Percentiles rank a stretch among this genome's conserved stretches.
Evolutionary conservation across 2,888 invertebrate species (phyloP).

Genomic region (Tholera decimalis): DNA sequence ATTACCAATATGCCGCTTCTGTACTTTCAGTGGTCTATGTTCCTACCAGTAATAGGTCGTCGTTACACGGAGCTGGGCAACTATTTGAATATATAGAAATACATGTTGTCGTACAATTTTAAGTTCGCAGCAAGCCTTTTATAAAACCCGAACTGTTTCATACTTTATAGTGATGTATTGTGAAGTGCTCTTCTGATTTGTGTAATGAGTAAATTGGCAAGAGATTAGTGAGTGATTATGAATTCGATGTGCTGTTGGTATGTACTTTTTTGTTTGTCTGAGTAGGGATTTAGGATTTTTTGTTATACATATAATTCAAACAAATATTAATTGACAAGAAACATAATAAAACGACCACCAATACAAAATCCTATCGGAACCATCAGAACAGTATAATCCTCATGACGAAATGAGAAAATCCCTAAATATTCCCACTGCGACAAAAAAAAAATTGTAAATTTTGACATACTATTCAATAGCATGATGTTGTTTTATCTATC

Average conservation of each 20-base stretch:
- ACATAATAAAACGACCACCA: background rate
- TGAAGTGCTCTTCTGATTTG: constrained; percentile 75
- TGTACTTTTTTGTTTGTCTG: constrained; percentile 34
- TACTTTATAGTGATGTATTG: constrained; percentile 48
- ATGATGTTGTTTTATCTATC: too few relatives aligned
- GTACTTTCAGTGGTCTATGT: constrained; percentile 68
- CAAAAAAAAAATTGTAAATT: too few relatives aligned
- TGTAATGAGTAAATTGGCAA: constrained; percentile 73
- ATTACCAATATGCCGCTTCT: constrained; percentile 59
- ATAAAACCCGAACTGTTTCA: constrained; percentile 40
- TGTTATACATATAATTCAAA: background rate
- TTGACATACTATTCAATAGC: too few relatives aligned
- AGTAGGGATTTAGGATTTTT: background rate
- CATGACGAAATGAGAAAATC: too few relatives aligned
- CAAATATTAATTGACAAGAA: background rate
- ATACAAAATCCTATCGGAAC: too few relatives aligned
- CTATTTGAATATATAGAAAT: constrained; percentile 48
- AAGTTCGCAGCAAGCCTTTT: constrained; percentile 47
- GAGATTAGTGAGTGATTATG: constrained; percentile 63
- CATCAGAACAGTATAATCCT: too few relatives aligned
- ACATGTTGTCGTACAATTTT: constrained; percentile 26
- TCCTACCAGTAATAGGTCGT: constrained; percentile 55
- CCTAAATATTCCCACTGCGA: too few relatives aligned
- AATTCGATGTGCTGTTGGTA: constrained; percentile 52
- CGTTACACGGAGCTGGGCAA: constrained; percentile 53